phyloP scores from a whole-genome alignment of 2,888 invertebrate genomes.

The Andrena bicolor region DNA sequence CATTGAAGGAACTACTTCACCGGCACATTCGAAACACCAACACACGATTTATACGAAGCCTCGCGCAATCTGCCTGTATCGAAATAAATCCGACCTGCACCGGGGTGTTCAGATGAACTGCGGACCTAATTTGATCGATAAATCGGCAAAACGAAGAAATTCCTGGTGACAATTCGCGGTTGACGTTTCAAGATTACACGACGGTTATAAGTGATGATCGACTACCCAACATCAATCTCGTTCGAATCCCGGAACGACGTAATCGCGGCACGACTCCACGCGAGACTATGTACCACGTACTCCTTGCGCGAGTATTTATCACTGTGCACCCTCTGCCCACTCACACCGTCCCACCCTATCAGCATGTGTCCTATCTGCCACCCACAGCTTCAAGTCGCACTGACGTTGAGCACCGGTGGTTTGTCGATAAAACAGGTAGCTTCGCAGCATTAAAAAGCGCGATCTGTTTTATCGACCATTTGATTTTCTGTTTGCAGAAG shows the following conservation, averaged over 20 bases:
- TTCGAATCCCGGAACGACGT: conserved; percentile 40
- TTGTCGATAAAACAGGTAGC: conserved; percentile 17
- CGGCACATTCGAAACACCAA: conserved; percentile 47
- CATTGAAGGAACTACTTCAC: conserved; percentile 53
- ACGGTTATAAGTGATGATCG: background rate
- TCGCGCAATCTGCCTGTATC: background rate
- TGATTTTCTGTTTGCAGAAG: background rate
- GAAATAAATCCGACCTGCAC: background rate
- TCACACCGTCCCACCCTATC: conserved; percentile 3
- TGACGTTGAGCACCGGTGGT: conserved; percentile 16
- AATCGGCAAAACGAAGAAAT: background rate
- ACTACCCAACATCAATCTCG: conserved; percentile 21
- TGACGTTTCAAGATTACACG: background rate
- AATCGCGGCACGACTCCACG: conserved; percentile 72
- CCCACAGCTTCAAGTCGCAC: conserved; percentile 36
- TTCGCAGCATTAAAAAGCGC: background rate
- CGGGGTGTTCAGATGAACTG: too few relatives aligned
- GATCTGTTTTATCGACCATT: conserved; percentile 16
- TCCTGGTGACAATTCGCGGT: background rate
- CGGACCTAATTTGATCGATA: background rate
- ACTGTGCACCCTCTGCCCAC: conserved; percentile 42
- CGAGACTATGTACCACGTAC: conserved; percentile 72
- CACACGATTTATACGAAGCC: conserved; percentile 5
- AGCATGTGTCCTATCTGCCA: conserved; percentile 46
- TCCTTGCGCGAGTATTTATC: conserved; percentile 67